Percentiles rank a stretch among this genome's conserved stretches.
Evolutionary conservation across 2,797 vertebrate species (phyloP).

Genomic region (Urosaurus nigricauda): DNA sequence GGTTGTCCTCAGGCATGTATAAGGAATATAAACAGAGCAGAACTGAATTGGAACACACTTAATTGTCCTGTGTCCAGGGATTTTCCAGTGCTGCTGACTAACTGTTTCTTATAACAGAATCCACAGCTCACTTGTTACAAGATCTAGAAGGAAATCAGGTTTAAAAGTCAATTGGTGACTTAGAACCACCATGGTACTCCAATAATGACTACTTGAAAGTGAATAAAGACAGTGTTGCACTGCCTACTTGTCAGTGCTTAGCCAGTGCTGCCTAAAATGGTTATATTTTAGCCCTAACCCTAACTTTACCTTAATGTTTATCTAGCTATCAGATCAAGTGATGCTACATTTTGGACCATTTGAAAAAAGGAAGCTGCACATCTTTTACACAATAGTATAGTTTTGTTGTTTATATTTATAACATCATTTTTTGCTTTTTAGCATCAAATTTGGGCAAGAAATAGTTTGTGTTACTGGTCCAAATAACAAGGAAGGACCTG

Average conservation of each 20-base stretch:
- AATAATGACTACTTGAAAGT: background rate
- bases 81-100: background rate
- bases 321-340: background rate
- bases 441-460: constrained; percentile 76
- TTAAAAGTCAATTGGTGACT: background rate
- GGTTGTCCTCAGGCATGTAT: background rate
- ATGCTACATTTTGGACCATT: background rate
- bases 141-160: background rate
- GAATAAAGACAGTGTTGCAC: background rate
- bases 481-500: constrained; percentile 57
- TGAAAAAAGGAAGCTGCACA: background rate
- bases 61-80: background rate
- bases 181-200: too few relatives aligned
- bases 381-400: background rate
- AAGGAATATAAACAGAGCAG: background rate
- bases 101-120: background rate
- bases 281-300: too few relatives aligned
- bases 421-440: constrained; percentile 48
- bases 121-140: background rate
- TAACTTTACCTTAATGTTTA: background rate
- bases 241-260: background rate
- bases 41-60: background rate
- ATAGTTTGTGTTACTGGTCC: constrained; percentile 81
- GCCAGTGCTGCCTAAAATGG: background rate
- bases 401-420: background rate